Conservation (phyloP, 2,797 vertebrate genomes). For the Mus spretus region DNA sequence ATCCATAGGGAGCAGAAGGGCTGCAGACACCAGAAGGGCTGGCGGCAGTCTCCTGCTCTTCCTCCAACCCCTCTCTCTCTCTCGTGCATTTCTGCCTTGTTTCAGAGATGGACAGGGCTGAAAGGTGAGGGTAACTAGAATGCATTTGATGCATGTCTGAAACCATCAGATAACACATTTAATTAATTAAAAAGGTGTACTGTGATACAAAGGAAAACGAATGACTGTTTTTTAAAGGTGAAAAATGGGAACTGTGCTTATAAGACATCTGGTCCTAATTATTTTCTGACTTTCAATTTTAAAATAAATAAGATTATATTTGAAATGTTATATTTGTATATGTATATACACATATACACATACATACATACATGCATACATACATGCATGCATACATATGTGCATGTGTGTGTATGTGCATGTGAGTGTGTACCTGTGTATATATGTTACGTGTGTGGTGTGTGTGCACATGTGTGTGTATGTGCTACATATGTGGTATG, state of each 20-base stretch:
- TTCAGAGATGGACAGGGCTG: background rate
- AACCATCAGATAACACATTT: background rate
- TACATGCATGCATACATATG: background rate
- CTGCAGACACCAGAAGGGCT: conserved; percentile 4
- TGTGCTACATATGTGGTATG: too few species aligned
- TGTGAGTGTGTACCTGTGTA: too few species aligned
- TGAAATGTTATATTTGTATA: background rate
- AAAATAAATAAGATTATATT: background rate
- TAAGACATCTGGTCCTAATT: background rate
- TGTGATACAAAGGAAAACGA: background rate
- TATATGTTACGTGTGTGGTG: background rate
- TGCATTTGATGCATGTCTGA: background rate
- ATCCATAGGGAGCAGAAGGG: background rate
- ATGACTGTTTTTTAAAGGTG: background rate
- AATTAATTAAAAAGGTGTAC: background rate
- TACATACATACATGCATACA: background rate
- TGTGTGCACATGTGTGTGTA: too few species aligned
- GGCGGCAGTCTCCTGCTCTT: background rate
- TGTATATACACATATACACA: background rate
- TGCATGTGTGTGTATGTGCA: too few species aligned
- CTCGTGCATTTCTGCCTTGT: background rate
- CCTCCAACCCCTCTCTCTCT: background rate
- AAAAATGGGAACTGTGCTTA: background rate
- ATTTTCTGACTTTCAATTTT: background rate
- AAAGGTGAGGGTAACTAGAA: background rate